phyloP scores from a whole-genome alignment of 2,797 vertebrate species.

The Falco rusticolus region DNA sequence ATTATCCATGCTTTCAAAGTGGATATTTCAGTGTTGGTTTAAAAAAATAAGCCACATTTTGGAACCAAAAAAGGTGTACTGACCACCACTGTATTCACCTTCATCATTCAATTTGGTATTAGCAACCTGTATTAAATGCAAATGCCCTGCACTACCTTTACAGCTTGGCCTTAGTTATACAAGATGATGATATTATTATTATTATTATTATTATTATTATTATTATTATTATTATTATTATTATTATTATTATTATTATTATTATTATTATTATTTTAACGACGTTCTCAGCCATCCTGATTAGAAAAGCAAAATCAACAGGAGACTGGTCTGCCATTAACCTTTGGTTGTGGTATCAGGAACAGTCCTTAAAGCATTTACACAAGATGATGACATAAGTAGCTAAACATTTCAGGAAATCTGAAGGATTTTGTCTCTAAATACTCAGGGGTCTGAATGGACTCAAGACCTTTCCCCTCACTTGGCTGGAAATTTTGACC shows the following conservation, averaged over 20 bases:
- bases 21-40: not conserved
- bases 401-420: constrained; percentile 45
- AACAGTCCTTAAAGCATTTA: constrained; percentile 12
- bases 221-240: not conserved
- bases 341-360: not conserved
- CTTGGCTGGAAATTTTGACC: not conserved
- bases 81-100: not conserved
- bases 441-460: not conserved
- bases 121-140: not conserved
- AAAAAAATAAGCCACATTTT: not conserved
- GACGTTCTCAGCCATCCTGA: not conserved
- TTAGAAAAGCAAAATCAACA: constrained; percentile 45
- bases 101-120: not conserved
- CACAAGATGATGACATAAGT: constrained; percentile 32
- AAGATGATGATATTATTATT: not conserved
- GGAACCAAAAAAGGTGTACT: not conserved
- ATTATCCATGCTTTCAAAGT: not conserved
- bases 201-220: not conserved
- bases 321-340: constrained; percentile 28
- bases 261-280: not conserved
- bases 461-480: constrained; percentile 29
- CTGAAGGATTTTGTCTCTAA: constrained; percentile 43
- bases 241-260: not conserved
- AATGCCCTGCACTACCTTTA: not conserved
- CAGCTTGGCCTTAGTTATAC: not conserved